Base-by-base conservation (phyloP, 1,140 invertebrate species). In the Anoplophora glabripennis region DNA sequence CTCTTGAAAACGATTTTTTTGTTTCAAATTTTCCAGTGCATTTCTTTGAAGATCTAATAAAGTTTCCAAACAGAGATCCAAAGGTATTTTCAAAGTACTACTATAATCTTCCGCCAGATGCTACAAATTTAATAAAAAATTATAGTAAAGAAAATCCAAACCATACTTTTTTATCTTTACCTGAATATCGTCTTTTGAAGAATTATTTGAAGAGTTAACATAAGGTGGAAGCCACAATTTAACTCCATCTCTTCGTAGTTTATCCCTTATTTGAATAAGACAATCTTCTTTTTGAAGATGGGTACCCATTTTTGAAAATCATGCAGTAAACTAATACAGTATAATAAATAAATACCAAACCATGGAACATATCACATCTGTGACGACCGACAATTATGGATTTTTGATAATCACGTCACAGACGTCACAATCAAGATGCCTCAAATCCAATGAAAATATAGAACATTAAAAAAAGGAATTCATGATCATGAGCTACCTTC, bases 181-280 rank as follows among this genome's bases (percentile, higher is more conserved):
- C 75, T 80, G 73, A 64, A 79, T 68, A 42, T 80, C 75, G 0
- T 59, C 64, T 35, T 77, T 74, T 21, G 75, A 73, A 34, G 72
- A 57, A 12, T 77, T 76, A 9, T 74, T 69, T 21, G 76, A 77
- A 59, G 81, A 76, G n/a, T 68, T 69, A 53, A 80, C 83, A 71
- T 86, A 91, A 0, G 89, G 89, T 34, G 81, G 73, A 48, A 85
- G 76, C 89, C 89, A 91, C 42, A 91, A 71, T 69, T 89, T 89
- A 1, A 89, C 76, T 62, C 80, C 79, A 33, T 89, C 82, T 37
- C 77, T 71, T 57, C 87, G 86, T 10, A 90, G 74, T 67, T 82
- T 84, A 8, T 81, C 80, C 18, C 86, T 76, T 12, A 87, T 73
- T 74, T 82, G 82, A 48, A 85, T 83, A 12, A 84, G 71, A 52